Percentiles rank a stretch among this genome's conserved stretches.
Evolutionary conservation across 2,113 vertebrate species (phyloP).

Genomic region (Podarcis raffonei): DNA sequence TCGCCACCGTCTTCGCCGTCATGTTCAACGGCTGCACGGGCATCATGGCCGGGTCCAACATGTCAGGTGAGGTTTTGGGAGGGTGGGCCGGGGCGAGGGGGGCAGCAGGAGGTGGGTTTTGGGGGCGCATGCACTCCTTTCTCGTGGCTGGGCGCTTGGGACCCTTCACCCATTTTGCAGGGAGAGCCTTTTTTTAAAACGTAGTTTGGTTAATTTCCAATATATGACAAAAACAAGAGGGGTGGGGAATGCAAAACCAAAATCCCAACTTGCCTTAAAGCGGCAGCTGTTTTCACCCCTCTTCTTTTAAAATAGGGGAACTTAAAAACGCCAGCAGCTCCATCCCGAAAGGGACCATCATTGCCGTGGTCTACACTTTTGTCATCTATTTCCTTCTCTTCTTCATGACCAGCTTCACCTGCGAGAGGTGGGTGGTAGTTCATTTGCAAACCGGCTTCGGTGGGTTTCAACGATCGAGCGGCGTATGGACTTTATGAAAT

Average conservation of each 20-base stretch:
- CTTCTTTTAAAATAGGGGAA: conserved; percentile 45
- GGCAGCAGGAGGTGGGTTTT: not conserved
- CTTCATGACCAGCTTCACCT: conserved; percentile 84
- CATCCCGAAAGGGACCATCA: conserved; percentile 85
- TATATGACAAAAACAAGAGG: too few species aligned
- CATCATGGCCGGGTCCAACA: conserved; percentile 94
- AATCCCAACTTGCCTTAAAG: too few species aligned
- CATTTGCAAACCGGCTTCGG: too few species aligned
- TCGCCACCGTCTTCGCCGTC: conserved; percentile 71
- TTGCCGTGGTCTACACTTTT: conserved; percentile 86
- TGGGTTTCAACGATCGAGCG: too few species aligned
- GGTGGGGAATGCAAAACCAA: too few species aligned
- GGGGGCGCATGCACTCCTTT: not conserved
- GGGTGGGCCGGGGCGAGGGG: too few species aligned
- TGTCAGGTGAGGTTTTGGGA: conserved; percentile 81
- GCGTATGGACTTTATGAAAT: too few species aligned
- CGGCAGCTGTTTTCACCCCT: rapidly evolving
- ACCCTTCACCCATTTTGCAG: too few species aligned
- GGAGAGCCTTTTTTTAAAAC: not conserved
- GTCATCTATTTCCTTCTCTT: conserved; percentile 85
- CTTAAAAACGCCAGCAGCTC: conserved; percentile 26
- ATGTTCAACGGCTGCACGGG: conserved; percentile 83
- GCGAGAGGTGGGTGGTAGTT: conserved; percentile 78
- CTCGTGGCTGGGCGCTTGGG: not conserved
- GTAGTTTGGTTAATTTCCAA: too few species aligned